Percentiles rank a stretch among this genome's conserved stretches.
phyloP scores from a whole-genome alignment of 2,113 vertebrate species.

The Poeciliopsis turrubarensis region DNA sequence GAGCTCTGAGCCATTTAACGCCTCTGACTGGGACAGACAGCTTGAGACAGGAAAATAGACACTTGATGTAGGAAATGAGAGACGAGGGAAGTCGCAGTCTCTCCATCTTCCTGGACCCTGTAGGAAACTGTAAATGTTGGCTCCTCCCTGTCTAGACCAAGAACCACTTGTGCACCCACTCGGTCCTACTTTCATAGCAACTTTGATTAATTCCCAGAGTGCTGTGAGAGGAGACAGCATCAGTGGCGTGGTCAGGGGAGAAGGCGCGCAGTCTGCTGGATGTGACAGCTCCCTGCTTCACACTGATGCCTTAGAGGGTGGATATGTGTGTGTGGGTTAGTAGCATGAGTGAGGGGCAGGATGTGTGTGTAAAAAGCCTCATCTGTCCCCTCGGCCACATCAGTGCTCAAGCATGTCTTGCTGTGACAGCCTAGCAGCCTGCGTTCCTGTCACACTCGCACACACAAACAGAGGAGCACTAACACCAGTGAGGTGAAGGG shows the following conservation, averaged over 20 bases:
- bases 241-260: constrained; percentile 61
- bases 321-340: constrained; percentile 45
- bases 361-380: constrained; percentile 32
- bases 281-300: constrained; percentile 70
- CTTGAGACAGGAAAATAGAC: constrained; percentile 29
- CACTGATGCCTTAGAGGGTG: constrained; percentile 53
- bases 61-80: constrained; percentile 4
- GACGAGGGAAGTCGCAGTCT: background rate
- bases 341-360: constrained; percentile 47
- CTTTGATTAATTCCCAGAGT: constrained; percentile 77
- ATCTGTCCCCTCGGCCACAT: constrained; percentile 67
- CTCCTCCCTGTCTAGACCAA: constrained; percentile 82
- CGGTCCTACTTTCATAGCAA: constrained; percentile 59
- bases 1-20: constrained; percentile 42
- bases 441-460: constrained; percentile 51
- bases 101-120: constrained; percentile 52
- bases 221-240: constrained; percentile 66
- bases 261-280: constrained; percentile 55
- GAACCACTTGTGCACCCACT: constrained; percentile 35
- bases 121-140: constrained; percentile 74
- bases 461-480: constrained; percentile 48
- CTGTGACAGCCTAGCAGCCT: constrained; percentile 68
- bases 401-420: constrained; percentile 72
- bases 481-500: constrained; percentile 72
- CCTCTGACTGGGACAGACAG: constrained; percentile 44